Evolutionary conservation across 2,888 invertebrate genomes (phyloP).

Genomic region (Aphodius sticticus): DNA sequence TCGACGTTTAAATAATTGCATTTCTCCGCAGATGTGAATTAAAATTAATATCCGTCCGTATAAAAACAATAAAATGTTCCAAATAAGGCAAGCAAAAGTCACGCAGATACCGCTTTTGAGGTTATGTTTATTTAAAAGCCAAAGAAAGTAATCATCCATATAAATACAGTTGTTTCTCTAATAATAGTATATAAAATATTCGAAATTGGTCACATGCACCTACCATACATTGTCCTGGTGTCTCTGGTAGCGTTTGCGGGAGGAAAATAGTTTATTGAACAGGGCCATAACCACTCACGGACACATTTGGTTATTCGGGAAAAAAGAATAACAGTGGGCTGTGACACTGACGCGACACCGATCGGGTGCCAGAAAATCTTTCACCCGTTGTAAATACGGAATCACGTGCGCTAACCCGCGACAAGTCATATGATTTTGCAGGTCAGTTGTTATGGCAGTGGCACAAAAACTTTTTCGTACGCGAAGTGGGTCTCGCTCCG

Average conservation of each 20-base stretch:
- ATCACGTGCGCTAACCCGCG: constrained; percentile 54
- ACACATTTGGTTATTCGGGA: constrained; percentile 37
- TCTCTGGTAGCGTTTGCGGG: constrained; percentile 64
- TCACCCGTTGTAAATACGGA: constrained; percentile 54
- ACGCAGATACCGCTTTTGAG: background rate
- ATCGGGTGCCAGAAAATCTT: constrained; percentile 45
- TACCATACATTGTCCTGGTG: constrained; percentile 64
- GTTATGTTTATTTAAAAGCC: background rate
- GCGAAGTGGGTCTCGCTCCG: constrained; percentile 7
- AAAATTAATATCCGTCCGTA: no score
- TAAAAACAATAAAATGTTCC: background rate
- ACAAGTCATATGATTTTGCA: constrained; percentile 53
- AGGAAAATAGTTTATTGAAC: constrained; percentile 75
- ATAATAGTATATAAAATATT: background rate
- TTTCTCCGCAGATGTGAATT: no score
- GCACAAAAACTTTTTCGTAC: constrained; percentile 46
- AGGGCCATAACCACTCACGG: constrained; percentile 70
- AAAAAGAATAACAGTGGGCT: background rate
- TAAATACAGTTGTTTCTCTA: background rate
- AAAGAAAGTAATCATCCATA: background rate
- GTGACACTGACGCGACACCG: constrained; percentile 18
- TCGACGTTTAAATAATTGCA: background rate
- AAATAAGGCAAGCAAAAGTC: no score
- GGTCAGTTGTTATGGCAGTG: constrained; percentile 48
- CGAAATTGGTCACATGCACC: constrained; percentile 35